Base-by-base conservation (phyloP, 1,140 invertebrate species). In the Campoletis sonorensis region DNA sequence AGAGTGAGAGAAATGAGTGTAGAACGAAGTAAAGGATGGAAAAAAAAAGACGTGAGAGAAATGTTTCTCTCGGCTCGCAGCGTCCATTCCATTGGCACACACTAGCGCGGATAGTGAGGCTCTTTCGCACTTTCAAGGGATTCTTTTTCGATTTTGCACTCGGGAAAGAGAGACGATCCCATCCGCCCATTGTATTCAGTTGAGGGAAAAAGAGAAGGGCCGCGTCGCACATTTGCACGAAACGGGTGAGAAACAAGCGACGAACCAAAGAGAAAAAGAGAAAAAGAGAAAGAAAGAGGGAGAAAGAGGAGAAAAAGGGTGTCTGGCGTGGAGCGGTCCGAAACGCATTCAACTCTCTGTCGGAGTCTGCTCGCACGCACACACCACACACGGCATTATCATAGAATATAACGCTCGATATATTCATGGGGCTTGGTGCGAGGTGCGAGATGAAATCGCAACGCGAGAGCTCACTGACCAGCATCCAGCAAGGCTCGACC, bases 331-430 rank as follows among this genome's bases (percentile, higher is more conserved):
- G 16, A 13, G 58, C 76, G 58, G 61, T 49, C 61, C 33, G 76
- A 61, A 78, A 78, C 76, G 58, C 76, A 78, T 78, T 78, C n/a
- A 51, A 61, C 54, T 45, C 27, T 78, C 76, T 21, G 30, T 21
- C 76, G 26, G 58, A 26, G 58, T 27, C 45, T n/a, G n/a, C 58
- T 18, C 54, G 58, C 58, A 78, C 76, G 54, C 51, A 75, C 40
- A 64, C 26, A 5, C 51, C 73, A 67, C 18, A 23, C 30, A 27
- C 49, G 54, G 58, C 76, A 78, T 78, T 78, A 78, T 78, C 76
- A 78, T 78, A 78, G 76, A 78, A 78, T 78, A 78, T 78, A 67
- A 78, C 76, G 76, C 61, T 64, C 58, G 33, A 78, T 78, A 78
- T 78, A 70, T 70, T 33, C 37, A 37, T 30, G 16, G 54, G 21